Base-by-base conservation (phyloP, 2,888 invertebrate genomes). In the Agriopis leucophaearia region DNA sequence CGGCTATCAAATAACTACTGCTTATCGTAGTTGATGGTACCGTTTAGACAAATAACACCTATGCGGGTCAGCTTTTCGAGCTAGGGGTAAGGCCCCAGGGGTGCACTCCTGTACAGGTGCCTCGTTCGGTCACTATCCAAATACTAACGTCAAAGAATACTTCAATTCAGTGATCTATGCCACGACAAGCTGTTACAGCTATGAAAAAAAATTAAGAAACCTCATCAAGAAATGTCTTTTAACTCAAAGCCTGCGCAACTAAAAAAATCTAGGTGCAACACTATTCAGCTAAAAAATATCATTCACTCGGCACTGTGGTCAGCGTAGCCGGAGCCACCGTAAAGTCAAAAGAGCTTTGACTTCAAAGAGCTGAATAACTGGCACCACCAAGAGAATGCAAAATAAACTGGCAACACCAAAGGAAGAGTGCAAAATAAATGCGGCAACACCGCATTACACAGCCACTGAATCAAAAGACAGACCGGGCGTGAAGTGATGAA, bases 391-490 rank as follows among this genome's bases (percentile, higher is more conserved):
- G 87, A 88, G 90, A 90, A 86, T 89, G 87, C 83, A 88, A 89
- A 89, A 89, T 89, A 89, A 87, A 90, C 88, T 84, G 79, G 81
- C 84, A 85, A 78, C 87, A 83, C 84, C 80, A 81, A 82, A 80
- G 85, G 81, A 85, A 89, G 88, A 91, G 91, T 88, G 90, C 87
- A 94, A 92, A 93, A 92, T 92, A 94, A 93, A 94, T 92, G 91
- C 86, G 80, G 84, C 91, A 88, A 89, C 90, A 88, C 82, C 91
- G 85, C 86, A 92, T 92, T 90, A 92, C 92, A 92, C 88, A 90
- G 90, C 88, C 93, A 94, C 85, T 93, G 93, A 91, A 90, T 94
- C 90, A 91, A 91, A 91, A 90, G 88, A 85, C 89, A 91, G 91
- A 87, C 91, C 75, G 87, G 88, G 91, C 92, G 91, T 92, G 88